Percentiles rank a stretch among this genome's conserved stretches.
Evolutionary conservation across 2,797 vertebrate genomes (phyloP).

Genomic region (Remorina albescens): DNA sequence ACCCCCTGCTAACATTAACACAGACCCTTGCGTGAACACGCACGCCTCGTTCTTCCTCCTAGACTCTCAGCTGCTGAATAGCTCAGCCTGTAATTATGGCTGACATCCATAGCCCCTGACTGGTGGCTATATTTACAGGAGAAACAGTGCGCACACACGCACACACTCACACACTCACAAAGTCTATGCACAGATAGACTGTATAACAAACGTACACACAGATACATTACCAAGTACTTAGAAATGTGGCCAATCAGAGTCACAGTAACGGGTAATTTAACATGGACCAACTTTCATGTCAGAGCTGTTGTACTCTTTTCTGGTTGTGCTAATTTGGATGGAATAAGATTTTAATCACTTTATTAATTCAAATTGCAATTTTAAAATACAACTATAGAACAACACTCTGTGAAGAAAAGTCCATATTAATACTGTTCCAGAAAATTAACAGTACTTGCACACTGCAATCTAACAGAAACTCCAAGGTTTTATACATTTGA

Average conservation of each 20-base stretch:
- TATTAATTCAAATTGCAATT: not conserved
- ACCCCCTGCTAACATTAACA: conserved; percentile 36
- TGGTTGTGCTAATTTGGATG: not conserved
- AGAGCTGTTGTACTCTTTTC: not conserved
- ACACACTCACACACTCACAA: conserved; percentile 4
- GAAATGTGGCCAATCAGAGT: conserved; percentile 44
- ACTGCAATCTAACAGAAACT: not conserved
- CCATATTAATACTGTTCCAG: not conserved
- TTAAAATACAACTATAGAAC: not conserved
- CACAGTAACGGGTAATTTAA: conserved; percentile 46
- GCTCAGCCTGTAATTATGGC: conserved; percentile 84
- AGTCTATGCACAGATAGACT: conserved; percentile 8
- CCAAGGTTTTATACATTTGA: no score
- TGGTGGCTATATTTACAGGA: conserved; percentile 83
- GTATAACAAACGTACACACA: conserved; percentile 16
- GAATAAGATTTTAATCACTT: not conserved
- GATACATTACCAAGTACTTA: conserved; percentile 33
- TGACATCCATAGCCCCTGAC: conserved; percentile 83
- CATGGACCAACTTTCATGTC: not conserved
- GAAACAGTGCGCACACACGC: conserved; percentile 28
- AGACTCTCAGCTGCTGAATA: conserved; percentile 79
- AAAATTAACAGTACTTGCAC: not conserved
- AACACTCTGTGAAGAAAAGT: not conserved
- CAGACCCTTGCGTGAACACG: conserved; percentile 45
- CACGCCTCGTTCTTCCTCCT: conserved; percentile 50